These are phyloP conservation scores for Iguana delicatissima DNA, from an alignment of 2,797 vertebrate species.

Conservation along the genomic window DNA sequence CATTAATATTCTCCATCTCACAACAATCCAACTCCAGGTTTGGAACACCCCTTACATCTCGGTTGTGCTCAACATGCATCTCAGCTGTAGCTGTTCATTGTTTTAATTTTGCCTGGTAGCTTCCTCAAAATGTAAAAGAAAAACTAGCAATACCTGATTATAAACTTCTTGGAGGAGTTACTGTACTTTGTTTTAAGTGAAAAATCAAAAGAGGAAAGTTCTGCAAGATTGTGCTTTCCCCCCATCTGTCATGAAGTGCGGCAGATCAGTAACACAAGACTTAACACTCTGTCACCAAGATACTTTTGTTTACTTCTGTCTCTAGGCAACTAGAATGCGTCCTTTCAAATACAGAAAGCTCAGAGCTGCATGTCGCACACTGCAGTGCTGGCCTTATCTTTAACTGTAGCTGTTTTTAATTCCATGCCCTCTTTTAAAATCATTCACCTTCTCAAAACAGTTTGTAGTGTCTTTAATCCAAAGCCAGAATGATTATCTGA, in stretches of 20 bases:
- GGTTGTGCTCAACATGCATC: fast-evolving
- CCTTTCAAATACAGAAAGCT: slow-evolving; percentile 41
- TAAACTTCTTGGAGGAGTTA: neutral
- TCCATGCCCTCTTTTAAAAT: neutral
- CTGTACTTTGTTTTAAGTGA: neutral
- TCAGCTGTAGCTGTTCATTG: neutral
- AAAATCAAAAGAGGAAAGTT: slow-evolving; percentile 16
- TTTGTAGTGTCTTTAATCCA: neutral
- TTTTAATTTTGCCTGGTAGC: neutral
- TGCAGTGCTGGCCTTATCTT: neutral
- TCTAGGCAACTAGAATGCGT: slow-evolving; percentile 76
- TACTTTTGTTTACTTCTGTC: slow-evolving; percentile 77
- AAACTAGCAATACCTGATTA: neutral
- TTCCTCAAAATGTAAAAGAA: neutral
- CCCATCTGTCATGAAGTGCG: slow-evolving; percentile 54
- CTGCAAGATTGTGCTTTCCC: slow-evolving; percentile 60
- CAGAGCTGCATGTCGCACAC: neutral
- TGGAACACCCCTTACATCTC: neutral
- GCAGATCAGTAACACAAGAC: slow-evolving; percentile 44
- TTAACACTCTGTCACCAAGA: neutral
- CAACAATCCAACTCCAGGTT: neutral
- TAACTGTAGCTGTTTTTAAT: neutral
- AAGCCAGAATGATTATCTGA: neutral
- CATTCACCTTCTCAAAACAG: neutral
- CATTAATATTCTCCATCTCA: neutral